Conservation (phyloP, 2,797 vertebrate species). For the Sebastolobus altivelis region DNA sequence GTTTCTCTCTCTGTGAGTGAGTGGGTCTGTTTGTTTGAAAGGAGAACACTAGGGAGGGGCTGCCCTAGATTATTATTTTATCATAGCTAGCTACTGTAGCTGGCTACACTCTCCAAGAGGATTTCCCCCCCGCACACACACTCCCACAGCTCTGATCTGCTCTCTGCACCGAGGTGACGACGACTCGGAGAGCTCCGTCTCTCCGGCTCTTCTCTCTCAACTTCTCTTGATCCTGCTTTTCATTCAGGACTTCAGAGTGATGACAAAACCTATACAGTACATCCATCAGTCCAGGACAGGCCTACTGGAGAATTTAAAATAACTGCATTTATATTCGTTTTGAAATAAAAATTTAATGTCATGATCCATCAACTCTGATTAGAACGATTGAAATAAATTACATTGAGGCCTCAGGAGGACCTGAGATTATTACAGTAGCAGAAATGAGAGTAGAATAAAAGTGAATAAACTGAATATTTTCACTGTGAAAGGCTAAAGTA, state of each 20-base stretch:
- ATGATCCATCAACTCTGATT: conserved; percentile 8
- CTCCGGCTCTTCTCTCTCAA: conserved; percentile 20
- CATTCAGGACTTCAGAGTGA: conserved; percentile 9
- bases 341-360: neutral
- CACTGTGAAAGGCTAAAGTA: neutral
- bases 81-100: conserved; percentile 74
- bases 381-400: neutral
- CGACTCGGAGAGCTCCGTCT: conserved; percentile 26
- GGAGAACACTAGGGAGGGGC: conserved; percentile 68
- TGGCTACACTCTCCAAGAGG: conserved; percentile 74
- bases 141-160: conserved; percentile 59
- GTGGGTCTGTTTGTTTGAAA: conserved; percentile 45
- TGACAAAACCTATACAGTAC: neutral
- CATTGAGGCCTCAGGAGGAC: neutral
- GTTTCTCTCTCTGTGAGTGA: conserved; percentile 31
- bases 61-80: conserved; percentile 88
- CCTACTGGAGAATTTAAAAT: neutral
- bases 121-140: conserved; percentile 69
- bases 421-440: neutral
- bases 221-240: conserved; percentile 21
- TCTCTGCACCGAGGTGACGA: conserved; percentile 54
- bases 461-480: neutral
- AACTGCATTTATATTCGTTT: neutral
- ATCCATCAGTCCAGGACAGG: conserved; percentile 11
- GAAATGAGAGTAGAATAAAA: neutral